phyloP scores from a whole-genome alignment of 2,113 vertebrate genomes.

The Casuarius casuarius region DNA sequence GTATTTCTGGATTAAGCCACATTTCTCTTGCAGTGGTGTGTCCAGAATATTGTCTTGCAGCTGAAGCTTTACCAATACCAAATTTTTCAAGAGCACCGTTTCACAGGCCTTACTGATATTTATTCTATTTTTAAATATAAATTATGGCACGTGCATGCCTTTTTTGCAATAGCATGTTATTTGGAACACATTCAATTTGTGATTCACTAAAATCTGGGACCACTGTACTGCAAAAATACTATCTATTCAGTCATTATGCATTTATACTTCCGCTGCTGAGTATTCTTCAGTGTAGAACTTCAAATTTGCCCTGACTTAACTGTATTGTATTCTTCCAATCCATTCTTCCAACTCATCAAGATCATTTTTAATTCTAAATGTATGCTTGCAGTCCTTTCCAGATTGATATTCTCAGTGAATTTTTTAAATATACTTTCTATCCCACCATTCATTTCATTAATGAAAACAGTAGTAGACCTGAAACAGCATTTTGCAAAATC shows the following conservation, averaged over 20 bases:
- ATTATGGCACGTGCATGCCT: rapidly evolving
- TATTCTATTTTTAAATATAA: not conserved
- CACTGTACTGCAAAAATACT: not conserved
- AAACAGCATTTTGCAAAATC: not conserved
- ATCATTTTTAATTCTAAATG: not conserved
- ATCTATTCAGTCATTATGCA: not conserved
- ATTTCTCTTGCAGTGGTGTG: not conserved
- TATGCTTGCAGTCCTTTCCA: not conserved
- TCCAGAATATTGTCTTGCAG: not conserved
- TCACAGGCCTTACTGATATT: not conserved
- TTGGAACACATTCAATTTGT: not conserved
- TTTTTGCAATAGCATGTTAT: not conserved
- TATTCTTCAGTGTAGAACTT: not conserved
- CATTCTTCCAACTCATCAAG: not conserved
- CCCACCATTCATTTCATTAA: not conserved
- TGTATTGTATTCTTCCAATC: not conserved
- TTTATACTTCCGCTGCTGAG: not conserved
- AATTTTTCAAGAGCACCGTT: not conserved
- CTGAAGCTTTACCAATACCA: not conserved
- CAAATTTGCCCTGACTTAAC: not conserved
- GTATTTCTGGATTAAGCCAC: not conserved
- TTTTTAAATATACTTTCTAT: not conserved
- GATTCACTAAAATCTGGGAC: not conserved
- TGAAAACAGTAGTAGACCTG: not conserved
- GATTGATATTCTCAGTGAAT: not conserved